A percentile compares a stretch with the other conserved stretches of the same genome.
These are phyloP conservation scores for Tangara arthus DNA, from an alignment of 2,797 vertebrate species.

Conservation along the genomic window DNA sequence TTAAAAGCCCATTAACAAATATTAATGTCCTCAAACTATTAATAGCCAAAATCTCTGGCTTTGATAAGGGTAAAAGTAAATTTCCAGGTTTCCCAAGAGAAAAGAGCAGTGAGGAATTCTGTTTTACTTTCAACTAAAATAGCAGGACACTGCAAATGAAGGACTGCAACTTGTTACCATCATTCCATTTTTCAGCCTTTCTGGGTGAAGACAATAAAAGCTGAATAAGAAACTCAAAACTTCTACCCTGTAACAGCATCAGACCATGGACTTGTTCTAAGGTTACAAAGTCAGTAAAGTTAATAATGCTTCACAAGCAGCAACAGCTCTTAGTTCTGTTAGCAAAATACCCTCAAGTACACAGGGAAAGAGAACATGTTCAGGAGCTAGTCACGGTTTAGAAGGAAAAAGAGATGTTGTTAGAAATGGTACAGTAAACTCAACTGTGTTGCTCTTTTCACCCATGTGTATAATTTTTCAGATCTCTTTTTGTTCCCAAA, in stretches of 20 bases:
- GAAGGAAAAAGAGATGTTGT: slow-evolving; percentile 2
- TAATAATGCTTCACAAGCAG: background rate
- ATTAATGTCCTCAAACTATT: background rate
- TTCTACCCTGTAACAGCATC: background rate
- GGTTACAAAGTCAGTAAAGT: background rate
- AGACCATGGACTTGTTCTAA: background rate
- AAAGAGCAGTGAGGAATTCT: background rate
- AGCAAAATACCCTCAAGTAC: slow-evolving; percentile 8
- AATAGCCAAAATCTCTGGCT: background rate
- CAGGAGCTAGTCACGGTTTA: background rate
- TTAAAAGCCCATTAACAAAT: background rate
- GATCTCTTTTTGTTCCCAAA: slow-evolving; percentile 2
- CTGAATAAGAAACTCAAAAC: background rate
- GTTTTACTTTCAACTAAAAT: background rate
- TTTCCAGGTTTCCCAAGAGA: background rate
- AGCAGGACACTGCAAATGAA: background rate
- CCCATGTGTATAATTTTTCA: background rate
- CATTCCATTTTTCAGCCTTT: background rate
- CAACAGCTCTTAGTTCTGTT: background rate
- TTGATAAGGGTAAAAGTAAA: background rate
- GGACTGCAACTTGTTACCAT: background rate
- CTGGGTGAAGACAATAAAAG: background rate
- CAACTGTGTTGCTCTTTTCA: background rate
- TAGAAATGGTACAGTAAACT: background rate
- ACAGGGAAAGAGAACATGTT: background rate